These are phyloP conservation scores for Ceratoteleas bidentatus DNA, from an alignment of 1,140 invertebrate genomes.

Conservation along the genomic window DNA sequence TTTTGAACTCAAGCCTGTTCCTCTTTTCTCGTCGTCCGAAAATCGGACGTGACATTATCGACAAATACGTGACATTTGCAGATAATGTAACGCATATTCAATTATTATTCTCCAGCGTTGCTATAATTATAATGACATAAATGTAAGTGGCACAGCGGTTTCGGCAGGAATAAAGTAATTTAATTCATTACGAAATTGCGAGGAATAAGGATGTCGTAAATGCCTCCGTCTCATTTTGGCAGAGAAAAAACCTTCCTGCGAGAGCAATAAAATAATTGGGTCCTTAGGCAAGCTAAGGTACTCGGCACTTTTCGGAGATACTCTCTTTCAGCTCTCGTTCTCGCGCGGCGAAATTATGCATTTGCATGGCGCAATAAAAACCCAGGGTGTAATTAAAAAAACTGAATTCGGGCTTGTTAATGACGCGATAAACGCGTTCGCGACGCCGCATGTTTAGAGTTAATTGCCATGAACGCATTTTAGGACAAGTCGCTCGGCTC, in stretches of 20 bases:
- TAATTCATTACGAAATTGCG: slow-evolving; percentile 3
- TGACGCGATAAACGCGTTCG: background rate
- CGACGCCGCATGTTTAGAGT: background rate
- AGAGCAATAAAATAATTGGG: slow-evolving; percentile 6
- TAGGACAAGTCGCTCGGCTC: too few relatives aligned
- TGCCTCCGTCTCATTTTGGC: background rate
- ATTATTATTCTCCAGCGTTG: background rate
- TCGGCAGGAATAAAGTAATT: background rate
- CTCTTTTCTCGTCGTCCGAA: background rate
- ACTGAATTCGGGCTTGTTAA: background rate
- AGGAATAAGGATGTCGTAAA: background rate
- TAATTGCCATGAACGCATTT: too few relatives aligned
- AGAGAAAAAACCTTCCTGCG: background rate
- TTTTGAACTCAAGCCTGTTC: background rate
- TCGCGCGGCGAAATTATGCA: background rate
- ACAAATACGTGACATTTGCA: too few relatives aligned
- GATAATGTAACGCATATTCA: background rate
- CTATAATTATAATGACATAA: background rate
- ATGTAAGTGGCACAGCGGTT: background rate
- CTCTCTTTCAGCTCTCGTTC: background rate
- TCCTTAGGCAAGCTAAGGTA: background rate
- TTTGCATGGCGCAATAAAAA: slow-evolving; percentile 11
- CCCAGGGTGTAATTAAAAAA: background rate
- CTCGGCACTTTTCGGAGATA: background rate
- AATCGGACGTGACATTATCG: too few relatives aligned